Evolutionary conservation across 2,797 vertebrate genomes (phyloP).

Genomic region (Saguinus oedipus): DNA sequence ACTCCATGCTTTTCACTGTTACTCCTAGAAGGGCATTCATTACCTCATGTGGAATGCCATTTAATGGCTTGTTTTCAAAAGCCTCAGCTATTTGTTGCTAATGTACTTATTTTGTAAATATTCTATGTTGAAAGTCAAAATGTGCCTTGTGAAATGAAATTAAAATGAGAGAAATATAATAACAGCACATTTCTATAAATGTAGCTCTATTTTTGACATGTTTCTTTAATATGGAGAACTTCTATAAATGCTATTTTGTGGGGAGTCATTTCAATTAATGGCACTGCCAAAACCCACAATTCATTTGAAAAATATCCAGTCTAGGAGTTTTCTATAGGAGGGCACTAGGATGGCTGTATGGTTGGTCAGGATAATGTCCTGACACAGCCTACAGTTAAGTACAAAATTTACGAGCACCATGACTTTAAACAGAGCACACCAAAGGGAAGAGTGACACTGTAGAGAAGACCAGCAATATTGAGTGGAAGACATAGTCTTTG

Average conservation of each 20-base stretch:
- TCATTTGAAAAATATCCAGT: background rate
- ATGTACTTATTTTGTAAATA: background rate
- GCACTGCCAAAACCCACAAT: background rate
- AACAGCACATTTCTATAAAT: background rate
- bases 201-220: background rate
- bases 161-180: background rate
- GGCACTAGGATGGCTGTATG: background rate
- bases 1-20: background rate
- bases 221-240: background rate
- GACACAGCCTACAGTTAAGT: background rate
- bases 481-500: background rate
- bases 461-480: background rate
- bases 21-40: background rate
- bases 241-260: background rate
- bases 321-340: background rate
- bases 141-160: slow-evolving; percentile 33
- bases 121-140: background rate
- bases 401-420: background rate
- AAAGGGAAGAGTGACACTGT: background rate
- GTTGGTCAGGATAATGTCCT: background rate
- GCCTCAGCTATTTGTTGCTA: slow-evolving; percentile 10
- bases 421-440: background rate
- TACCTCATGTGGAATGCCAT: background rate
- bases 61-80: slow-evolving; percentile 42
- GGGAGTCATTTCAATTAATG: background rate